These are phyloP conservation scores for Digitonthophagus gazella DNA, from an alignment of 2,888 invertebrate species.

Conservation along the genomic window DNA sequence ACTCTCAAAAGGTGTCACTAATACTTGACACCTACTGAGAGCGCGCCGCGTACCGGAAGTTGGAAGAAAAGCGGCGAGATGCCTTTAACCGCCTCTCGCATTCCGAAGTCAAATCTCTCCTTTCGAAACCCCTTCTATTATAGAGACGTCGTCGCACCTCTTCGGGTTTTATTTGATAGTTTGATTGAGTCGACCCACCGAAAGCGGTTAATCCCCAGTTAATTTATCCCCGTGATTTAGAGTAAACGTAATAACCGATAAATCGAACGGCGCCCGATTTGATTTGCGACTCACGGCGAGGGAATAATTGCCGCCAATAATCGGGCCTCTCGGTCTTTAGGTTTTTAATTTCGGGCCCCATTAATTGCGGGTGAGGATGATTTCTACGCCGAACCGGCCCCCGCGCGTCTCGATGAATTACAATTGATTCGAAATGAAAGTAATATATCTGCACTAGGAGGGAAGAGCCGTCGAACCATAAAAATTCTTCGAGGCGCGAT, in stretches of 20 bases:
- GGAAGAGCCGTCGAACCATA: conserved; percentile 47
- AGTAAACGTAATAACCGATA: conserved; percentile 29
- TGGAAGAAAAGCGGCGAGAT: not conserved
- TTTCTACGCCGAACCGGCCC: conserved; percentile 33
- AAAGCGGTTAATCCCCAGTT: conserved; percentile 26
- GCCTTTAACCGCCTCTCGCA: not conserved
- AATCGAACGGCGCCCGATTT: conserved; percentile 20
- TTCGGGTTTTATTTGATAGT: not conserved
- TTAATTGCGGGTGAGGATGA: conserved; percentile 48
- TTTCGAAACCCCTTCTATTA: not conserved
- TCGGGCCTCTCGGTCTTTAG: conserved; percentile 42
- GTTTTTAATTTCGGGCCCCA: conserved; percentile 52
- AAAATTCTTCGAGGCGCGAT: conserved; percentile 45
- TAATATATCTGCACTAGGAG: conserved; percentile 47
- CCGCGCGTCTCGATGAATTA: conserved; percentile 41
- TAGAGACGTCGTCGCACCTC: not conserved
- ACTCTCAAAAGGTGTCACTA: not conserved
- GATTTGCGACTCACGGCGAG: conserved; percentile 30
- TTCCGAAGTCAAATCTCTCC: not conserved
- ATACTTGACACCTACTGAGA: not conserved
- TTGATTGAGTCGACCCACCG: not conserved
- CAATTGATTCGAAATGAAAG: conserved; percentile 53
- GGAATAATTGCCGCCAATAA: conserved; percentile 37
- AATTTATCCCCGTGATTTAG: conserved; percentile 32
- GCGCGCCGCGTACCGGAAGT: not conserved